Evolutionary conservation across 2,113 vertebrate species (phyloP).

Genomic region (Zosterops hypoxanthus): DNA sequence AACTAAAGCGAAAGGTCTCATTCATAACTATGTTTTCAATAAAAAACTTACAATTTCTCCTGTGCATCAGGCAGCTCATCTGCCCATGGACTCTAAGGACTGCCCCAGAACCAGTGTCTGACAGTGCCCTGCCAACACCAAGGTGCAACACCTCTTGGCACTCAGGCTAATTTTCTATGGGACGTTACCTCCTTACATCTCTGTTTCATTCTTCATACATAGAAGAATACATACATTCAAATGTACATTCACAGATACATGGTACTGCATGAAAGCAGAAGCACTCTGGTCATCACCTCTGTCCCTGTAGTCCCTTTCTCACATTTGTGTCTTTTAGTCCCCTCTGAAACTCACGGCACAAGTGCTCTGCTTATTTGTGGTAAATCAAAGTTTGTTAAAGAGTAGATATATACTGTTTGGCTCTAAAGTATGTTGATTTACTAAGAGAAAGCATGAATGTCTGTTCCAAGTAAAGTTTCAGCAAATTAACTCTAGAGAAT

Average conservation of each 20-base stretch:
- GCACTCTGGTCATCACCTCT: not conserved
- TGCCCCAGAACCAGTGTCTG: not conserved
- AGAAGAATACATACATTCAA: not conserved
- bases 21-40: not conserved
- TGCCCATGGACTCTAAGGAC: accelerated
- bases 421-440: not conserved
- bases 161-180: not conserved
- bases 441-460: not conserved
- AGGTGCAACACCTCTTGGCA: not conserved
- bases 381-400: not conserved
- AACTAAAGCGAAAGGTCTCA: not conserved
- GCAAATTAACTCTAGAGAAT: not conserved
- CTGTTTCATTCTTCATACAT: not conserved
- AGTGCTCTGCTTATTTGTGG: not conserved
- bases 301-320: not conserved
- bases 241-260: accelerated
- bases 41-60: not conserved
- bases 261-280: not conserved
- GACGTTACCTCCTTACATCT: not conserved
- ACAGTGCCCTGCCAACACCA: not conserved
- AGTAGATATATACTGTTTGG: not conserved
- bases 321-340: not conserved
- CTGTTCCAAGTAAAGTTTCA: not conserved
- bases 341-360: not conserved
- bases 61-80: not conserved